Base-by-base conservation (phyloP, 2,888 invertebrate genomes). In the Phaonia tiefii region DNA sequence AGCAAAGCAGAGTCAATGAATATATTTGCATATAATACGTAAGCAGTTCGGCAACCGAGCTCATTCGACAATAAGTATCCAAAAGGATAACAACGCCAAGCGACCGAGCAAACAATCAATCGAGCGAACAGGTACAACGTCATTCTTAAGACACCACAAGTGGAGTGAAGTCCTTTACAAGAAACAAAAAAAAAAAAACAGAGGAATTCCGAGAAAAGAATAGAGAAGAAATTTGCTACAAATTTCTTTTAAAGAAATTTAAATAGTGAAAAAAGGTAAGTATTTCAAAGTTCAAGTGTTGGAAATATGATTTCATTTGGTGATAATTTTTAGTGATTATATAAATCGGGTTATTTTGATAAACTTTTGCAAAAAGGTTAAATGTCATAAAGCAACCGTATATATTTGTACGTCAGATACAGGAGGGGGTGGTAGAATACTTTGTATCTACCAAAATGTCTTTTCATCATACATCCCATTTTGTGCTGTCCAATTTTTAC, bases 1-100 rank as follows among this genome's bases (percentile, higher is more conserved):
- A 31, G 31, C 3, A 8, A 8, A 31, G 31, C 31, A 31, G 31
- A 80, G 74, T 71, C 66, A 75, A 78, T 70, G 73, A 44, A 75
- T 70, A 56, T 78, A 75, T 69, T 63, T 63, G 37, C 63, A 63
- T 63, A 42, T 39, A 81, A 81, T 75, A 81, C 81, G 81, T 78
- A 78, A 81, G 75, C 81, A 78, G 75, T 65, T 72, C 71, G 69
- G 56, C 49, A 75, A 58, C 46, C 26, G 26, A 31, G 78, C 56
- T 78, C 81, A 81, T 81, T 78, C 81, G 81, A 81, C 81, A 81
- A 81, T 81, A 81, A 81, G 81, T 81, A 78, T 72, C 78, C 81
- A 63, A 75, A 75, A 81, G 81, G 78, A 81, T 81, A 78, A 75
- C 81, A 81, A 58, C 65, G 58, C 46, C 39, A 13, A 42, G 3